A percentile compares a stretch with the other conserved stretches of the same genome.
phyloP scores from a whole-genome alignment of 2,113 vertebrate genomes.

The Jaculus jaculus region DNA sequence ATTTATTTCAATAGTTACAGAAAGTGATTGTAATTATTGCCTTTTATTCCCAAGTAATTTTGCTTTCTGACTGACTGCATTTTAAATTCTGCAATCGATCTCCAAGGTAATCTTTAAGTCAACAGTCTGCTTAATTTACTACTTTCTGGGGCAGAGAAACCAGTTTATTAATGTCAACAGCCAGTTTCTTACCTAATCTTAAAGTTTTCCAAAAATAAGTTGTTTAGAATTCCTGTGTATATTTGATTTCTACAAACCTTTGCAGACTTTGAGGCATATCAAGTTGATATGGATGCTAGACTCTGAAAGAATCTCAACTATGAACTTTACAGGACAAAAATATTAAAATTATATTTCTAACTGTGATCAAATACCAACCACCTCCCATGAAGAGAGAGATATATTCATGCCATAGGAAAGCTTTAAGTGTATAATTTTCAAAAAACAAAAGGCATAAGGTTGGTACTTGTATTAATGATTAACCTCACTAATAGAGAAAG shows the following conservation, averaged over 20 bases:
- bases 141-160: slow-evolving; percentile 19
- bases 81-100: slow-evolving; percentile 71
- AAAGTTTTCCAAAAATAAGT: not conserved
- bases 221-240: not conserved
- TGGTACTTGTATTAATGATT: not conserved
- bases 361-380: not conserved
- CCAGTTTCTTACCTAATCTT: slow-evolving; percentile 8
- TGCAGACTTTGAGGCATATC: not conserved
- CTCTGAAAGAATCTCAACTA: not conserved
- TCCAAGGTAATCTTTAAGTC: slow-evolving; percentile 79
- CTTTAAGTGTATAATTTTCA: not conserved
- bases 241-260: not conserved
- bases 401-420: not conserved
- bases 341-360: not conserved
- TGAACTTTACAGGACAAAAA: slow-evolving; percentile 11
- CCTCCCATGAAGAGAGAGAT: not conserved
- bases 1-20: slow-evolving; percentile 51
- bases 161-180: slow-evolving; percentile 41
- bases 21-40: slow-evolving; percentile 74
- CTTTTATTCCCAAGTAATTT: slow-evolving; percentile 74
- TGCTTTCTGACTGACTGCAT: slow-evolving; percentile 70
- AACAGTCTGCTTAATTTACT: slow-evolving; percentile 61
- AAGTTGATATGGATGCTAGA: not conserved
- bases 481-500: not conserved
- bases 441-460: not conserved